Conservation (phyloP, 2,888 invertebrate species). For the Mimumesa dahlbomi region DNA sequence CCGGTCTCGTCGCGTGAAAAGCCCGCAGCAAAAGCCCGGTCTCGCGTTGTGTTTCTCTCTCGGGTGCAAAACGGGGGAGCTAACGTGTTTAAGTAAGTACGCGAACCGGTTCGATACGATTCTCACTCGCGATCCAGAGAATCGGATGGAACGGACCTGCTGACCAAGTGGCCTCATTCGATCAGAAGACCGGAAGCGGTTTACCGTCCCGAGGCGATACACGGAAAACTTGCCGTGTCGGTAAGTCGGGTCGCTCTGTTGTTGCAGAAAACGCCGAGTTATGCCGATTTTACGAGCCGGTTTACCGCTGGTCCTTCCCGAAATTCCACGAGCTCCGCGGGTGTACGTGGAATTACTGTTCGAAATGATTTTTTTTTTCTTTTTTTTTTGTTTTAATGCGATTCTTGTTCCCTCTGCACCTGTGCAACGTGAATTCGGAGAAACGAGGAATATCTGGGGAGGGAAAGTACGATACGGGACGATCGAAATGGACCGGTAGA, state of each 20-base stretch:
- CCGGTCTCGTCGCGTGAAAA: slow-evolving; percentile 44
- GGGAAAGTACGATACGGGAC: too few relatives aligned
- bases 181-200: slow-evolving; percentile 76
- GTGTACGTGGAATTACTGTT: background rate
- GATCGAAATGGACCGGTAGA: too few relatives aligned
- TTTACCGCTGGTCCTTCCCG: background rate
- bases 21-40: slow-evolving; percentile 13
- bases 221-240: slow-evolving; percentile 51
- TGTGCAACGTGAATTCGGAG: too few relatives aligned
- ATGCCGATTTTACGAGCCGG: slow-evolving; percentile 9
- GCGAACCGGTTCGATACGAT: slow-evolving; percentile 71
- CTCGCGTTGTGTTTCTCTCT: background rate
- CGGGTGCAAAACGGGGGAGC: slow-evolving; percentile 62
- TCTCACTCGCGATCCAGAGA: slow-evolving; percentile 76
- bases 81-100: slow-evolving; percentile 63
- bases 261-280: slow-evolving; percentile 16
- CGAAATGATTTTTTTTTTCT: too few relatives aligned
- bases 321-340: background rate
- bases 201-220: slow-evolving; percentile 55
- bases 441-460: too few relatives aligned
- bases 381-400: too few relatives aligned
- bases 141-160: slow-evolving; percentile 77
- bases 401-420: too few relatives aligned
- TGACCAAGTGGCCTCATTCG: slow-evolving; percentile 80
- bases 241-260: background rate